phyloP scores from a whole-genome alignment of 1,140 invertebrate genomes.

The Argopecten irradians region DNA sequence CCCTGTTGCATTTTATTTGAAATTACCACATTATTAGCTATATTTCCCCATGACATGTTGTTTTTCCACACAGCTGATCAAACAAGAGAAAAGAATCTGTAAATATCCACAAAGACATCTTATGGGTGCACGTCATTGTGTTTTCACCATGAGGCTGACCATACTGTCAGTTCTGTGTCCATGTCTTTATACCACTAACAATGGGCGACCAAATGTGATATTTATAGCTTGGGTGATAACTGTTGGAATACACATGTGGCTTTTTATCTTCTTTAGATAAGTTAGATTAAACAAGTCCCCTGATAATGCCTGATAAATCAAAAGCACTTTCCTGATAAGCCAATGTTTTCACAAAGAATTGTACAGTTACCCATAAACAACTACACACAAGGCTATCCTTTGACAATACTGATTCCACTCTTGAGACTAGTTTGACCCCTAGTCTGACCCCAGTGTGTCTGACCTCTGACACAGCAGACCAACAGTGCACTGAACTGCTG shows the following conservation, averaged over 20 bases:
- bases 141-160: neutral
- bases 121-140: neutral
- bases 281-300: neutral
- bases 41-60: too few species aligned
- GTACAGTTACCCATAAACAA: neutral
- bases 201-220: neutral
- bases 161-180: too few species aligned
- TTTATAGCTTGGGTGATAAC: neutral
- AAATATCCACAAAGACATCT: too few species aligned
- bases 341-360: neutral
- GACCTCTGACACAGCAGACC: neutral
- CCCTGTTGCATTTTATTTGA: too few species aligned
- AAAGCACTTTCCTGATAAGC: constrained; percentile 8
- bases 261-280: constrained; percentile 12
- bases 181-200: too few species aligned
- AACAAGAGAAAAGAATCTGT: too few species aligned
- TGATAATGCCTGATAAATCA: constrained; percentile 2
- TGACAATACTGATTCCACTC: too few species aligned
- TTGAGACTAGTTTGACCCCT: too few species aligned
- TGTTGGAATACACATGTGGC: neutral
- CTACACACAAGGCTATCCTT: neutral
- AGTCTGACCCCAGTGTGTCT: neutral
- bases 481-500: neutral
- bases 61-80: too few species aligned
- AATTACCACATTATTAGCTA: too few species aligned